Evolutionary conservation across 1,140 invertebrate species (phyloP).

Genomic region (Nasonia longicornis): DNA sequence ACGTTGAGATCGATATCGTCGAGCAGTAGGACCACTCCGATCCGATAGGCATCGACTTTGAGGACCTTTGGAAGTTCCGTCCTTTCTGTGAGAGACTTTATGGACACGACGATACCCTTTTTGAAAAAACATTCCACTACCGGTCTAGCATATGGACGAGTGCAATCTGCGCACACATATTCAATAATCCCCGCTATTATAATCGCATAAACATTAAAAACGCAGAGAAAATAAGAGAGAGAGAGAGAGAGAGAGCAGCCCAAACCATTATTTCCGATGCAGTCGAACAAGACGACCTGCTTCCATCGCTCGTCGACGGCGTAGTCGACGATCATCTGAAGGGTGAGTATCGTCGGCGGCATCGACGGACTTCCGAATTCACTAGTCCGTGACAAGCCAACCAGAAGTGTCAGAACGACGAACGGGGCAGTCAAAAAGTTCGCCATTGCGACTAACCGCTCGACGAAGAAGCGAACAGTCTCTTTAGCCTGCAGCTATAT

Average conservation of each 20-base stretch:
- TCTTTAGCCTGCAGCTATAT: too few species aligned
- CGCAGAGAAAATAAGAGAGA: constrained; percentile 8
- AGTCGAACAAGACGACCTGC: constrained; percentile 62
- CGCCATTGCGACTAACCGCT: background rate
- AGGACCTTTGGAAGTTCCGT: constrained; percentile 13
- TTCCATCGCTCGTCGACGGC: constrained; percentile 67
- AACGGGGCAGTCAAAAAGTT: background rate
- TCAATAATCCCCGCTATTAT: background rate
- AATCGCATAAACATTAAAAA: background rate
- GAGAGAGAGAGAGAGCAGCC: background rate
- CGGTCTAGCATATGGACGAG: constrained; percentile 44
- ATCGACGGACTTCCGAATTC: constrained; percentile 31
- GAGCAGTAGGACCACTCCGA: constrained; percentile 30
- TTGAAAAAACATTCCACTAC: constrained; percentile 46
- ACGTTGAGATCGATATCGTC: constrained; percentile 30
- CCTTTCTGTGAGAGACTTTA: constrained; percentile 26
- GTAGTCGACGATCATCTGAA: constrained; percentile 64
- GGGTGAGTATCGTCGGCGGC: constrained; percentile 49
- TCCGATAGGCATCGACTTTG: background rate
- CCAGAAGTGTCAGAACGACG: background rate
- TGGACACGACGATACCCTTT: constrained; percentile 44
- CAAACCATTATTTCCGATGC: constrained; percentile 43
- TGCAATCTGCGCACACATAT: constrained; percentile 35
- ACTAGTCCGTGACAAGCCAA: background rate
- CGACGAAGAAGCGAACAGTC: too few species aligned